Conservation (phyloP, 37 sponge, comb jelly and placozoan genomes). For the Chondrosia reniformis region DNA sequence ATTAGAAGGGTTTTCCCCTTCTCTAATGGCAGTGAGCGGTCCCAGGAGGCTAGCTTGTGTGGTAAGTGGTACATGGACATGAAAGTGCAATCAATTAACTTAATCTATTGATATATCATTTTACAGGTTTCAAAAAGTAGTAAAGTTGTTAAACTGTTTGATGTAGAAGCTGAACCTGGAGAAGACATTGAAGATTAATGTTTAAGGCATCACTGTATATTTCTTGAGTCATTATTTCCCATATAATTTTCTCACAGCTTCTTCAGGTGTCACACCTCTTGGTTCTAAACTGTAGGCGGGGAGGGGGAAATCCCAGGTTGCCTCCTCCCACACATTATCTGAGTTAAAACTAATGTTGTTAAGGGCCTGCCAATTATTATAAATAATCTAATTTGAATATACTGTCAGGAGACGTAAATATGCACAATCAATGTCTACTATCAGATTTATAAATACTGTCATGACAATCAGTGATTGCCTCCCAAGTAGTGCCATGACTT, state of each 20-base stretch:
- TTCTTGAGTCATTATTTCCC: neutral
- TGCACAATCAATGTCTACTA: too few relatives aligned
- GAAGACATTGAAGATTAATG: slow-evolving; percentile 17
- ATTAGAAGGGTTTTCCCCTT: slow-evolving; percentile 28
- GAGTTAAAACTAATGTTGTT: neutral
- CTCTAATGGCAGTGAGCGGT: slow-evolving; percentile 34
- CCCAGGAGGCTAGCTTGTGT: slow-evolving; percentile 52
- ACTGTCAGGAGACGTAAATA: too few relatives aligned
- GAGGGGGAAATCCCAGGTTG: neutral
- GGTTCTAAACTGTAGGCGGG: neutral
- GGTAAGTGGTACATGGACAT: slow-evolving; percentile 20
- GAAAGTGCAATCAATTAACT: neutral
- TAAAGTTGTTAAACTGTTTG: slow-evolving; percentile 60
- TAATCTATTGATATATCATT: neutral
- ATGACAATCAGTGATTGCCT: too few relatives aligned
- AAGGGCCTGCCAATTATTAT: neutral
- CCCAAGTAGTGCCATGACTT: too few relatives aligned
- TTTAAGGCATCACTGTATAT: neutral
- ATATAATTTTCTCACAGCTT: too few relatives aligned
- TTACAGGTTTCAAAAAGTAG: slow-evolving; percentile 38
- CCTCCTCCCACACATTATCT: neutral
- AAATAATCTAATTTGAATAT: too few relatives aligned
- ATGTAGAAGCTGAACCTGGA: slow-evolving; percentile 61
- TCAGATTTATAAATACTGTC: too few relatives aligned
- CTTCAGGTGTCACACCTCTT: too few relatives aligned